Evolutionary conservation across 2,888 invertebrate species (phyloP), one percentile per base, ranked within the genome.

Genomic region (Gandaritis pyraliata): DNA sequence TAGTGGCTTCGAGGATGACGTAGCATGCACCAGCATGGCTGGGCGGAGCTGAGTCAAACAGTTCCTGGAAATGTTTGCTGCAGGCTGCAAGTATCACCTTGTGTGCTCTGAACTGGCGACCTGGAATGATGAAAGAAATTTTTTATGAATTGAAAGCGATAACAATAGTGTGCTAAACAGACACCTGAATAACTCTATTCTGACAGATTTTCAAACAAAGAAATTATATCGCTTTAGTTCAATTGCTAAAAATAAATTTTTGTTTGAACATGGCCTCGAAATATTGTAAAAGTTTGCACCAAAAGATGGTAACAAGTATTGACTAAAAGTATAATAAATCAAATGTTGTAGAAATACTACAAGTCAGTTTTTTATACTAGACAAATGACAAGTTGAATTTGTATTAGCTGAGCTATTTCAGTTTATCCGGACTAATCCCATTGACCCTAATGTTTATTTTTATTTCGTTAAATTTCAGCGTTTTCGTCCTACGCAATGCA

Each of bases 41-140:
- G 54, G 95, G 94, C 61, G 97, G 97, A 73, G 97, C 97, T 71
- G 96, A 95, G 93, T 97, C 97, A 90, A 97, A 97, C 74, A 97
- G 90, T 91, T 97, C 97, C 82, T 97, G 97, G 89, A 97, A 96
- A 87, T 97, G 97, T 88, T 97, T 97, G 92, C 97, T 97, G 94
- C 97, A 97, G 82, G 97, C 97, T 75, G 97, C 97, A 87, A 97
- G 93, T 82, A 97, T 97, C 83, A 97, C 94, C 90, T 96, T 96
- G 93, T 97, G 97, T 75, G 97, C 97, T 92, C 96, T 96, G 92
- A 97, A 97, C 82, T 97, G 96, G 84, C 97, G 96, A 86, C 97
- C 97, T 97, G 93, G 0, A 83, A 85, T 62, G 68, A 75, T 38
- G 45, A 30, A 13, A 58, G 63, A 59, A 16, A 36, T 7, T 0